These are phyloP conservation scores for Lymantria monacha DNA, from an alignment of 2,888 invertebrate species.

Conservation along the genomic window DNA sequence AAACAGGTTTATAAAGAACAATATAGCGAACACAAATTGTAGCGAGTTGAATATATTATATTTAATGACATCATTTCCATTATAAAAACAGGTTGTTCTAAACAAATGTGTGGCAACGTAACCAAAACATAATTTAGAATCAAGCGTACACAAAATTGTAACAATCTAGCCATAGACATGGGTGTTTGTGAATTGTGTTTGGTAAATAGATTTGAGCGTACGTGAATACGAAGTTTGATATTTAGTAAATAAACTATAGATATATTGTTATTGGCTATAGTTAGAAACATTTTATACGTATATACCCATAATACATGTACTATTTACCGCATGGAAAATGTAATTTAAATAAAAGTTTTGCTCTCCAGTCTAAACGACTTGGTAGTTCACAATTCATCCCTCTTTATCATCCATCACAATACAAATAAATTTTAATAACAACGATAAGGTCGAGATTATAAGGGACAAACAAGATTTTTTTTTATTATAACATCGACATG, in stretches of 20 bases:
- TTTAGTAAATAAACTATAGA: not conserved
- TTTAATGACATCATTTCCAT: conserved; percentile 50
- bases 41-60: conserved; percentile 29
- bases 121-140: conserved; percentile 21
- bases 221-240: conserved; percentile 5
- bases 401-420: no score
- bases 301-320: not conserved
- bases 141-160: conserved; percentile 25
- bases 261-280: not conserved
- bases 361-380: no score
- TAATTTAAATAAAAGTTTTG: no score
- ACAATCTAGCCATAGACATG: conserved; percentile 36
- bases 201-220: not conserved
- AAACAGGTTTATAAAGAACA: conserved; percentile 44
- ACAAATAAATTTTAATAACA: no score
- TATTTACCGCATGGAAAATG: no score
- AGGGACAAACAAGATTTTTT: no score
- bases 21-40: conserved; percentile 29
- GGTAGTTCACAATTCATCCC: no score
- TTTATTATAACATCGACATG: no score
- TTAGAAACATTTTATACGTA: no score
- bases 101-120: conserved; percentile 19
- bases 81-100: conserved; percentile 33
- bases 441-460: no score
- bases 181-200: conserved; percentile 24